These are phyloP conservation scores for Syngnathoides biaculeatus DNA, from an alignment of 2,113 vertebrate species.

Conservation along the genomic window DNA sequence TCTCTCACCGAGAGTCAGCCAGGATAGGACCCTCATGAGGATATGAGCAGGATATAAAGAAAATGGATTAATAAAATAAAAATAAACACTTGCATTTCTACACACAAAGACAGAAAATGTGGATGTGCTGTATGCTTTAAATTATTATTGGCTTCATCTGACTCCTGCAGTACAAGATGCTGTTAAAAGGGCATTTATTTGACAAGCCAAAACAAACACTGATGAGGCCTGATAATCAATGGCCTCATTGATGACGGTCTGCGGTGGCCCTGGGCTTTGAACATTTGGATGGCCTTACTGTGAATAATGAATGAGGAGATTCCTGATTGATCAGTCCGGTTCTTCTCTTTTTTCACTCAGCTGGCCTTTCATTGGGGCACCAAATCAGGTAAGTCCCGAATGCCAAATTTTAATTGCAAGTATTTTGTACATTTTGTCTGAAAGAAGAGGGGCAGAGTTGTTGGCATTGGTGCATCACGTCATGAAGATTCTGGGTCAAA, in stretches of 20 bases:
- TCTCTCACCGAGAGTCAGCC: background rate
- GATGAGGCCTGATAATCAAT: constrained; percentile 73
- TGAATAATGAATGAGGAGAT: constrained; percentile 73
- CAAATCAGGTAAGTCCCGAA: constrained; percentile 15
- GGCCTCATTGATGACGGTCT: constrained; percentile 63
- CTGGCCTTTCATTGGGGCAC: constrained; percentile 62
- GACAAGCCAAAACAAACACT: constrained; percentile 73
- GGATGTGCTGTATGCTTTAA: constrained; percentile 28
- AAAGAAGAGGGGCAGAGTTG: background rate
- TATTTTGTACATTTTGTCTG: background rate
- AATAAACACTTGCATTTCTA: constrained; percentile 27
- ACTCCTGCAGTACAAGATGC: constrained; percentile 57
- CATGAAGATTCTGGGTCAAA: constrained; percentile 8
- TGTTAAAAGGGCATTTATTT: constrained; percentile 73
- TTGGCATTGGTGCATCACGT: constrained; percentile 16
- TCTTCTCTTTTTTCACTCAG: constrained; percentile 58
- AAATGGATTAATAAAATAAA: constrained; percentile 9
- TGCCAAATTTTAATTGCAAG: background rate
- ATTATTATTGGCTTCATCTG: constrained; percentile 64
- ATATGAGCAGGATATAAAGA: background rate
- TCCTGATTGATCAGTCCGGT: constrained; percentile 65
- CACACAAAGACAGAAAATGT: constrained; percentile 22
- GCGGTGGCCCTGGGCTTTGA: constrained; percentile 65
- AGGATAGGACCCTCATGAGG: background rate
- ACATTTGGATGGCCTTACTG: constrained; percentile 60